Base-by-base conservation (phyloP, 2,888 invertebrate species). In the Metellina segmentata region DNA sequence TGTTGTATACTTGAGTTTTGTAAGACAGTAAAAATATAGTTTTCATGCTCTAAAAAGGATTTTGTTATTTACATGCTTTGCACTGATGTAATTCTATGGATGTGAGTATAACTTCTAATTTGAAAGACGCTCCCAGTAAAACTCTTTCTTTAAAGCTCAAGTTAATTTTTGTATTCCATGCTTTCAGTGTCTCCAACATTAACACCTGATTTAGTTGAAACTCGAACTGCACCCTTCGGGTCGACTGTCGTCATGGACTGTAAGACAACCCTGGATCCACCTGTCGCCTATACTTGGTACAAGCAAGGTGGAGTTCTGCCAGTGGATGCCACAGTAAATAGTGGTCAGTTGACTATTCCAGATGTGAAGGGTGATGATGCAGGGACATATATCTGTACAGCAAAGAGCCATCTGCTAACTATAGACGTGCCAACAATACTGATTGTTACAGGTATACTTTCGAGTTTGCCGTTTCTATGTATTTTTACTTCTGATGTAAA, bases 301-400 rank as follows among this genome's bases (percentile, higher is more conserved):
- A 97, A 97, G 94, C 97, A 97, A 94, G 97, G 96, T 91, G 96
- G 96, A 5, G 95, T 96, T 11, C 94, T 98, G 78, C 97, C 97
- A 0, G 94, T 95, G 6, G 95, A 96, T 89, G 95, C 96, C 8
- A 95, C 96, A 78, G 94, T 95, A 6, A 95, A 96, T 93, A 96
- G 96, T 94, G 96, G 95, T 48, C 94, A 94, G 49, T 93, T 95
- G 13, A 96, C 96, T 93, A 95, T 99, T 81, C 96, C 96, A 0
- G 96, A 97, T 89, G 96, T 98, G 0, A 96, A 96, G 52, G 97
- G 97, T 90, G 96, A 96, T 6, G 98, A 98, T 95, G 98, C 98
- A 0, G 99, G 99, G 49, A 97, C 97, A 0, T 99, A 99, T 94
- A 96, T 97, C 7, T 99, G 99, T 95, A 96, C 96, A 8, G 97